Percentiles rank a stretch among this genome's conserved stretches.
Conservation (phyloP, 2,113 vertebrate species). For the Archilochus colubris region DNA sequence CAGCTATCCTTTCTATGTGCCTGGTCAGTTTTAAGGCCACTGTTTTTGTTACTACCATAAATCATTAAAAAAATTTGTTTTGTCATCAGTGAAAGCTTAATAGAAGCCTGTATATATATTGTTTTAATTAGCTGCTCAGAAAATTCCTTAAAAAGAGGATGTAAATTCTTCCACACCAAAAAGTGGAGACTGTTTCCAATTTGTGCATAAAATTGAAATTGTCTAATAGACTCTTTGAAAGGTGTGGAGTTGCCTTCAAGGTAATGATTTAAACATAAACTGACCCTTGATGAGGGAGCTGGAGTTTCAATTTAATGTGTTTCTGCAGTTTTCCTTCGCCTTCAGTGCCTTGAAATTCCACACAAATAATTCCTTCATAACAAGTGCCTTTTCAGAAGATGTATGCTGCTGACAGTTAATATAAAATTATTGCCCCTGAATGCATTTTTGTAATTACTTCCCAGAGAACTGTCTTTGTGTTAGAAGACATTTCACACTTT, state of each 20-base stretch:
- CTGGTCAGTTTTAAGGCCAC: constrained; percentile 60
- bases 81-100: constrained; percentile 71
- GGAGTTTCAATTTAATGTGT: constrained; percentile 55
- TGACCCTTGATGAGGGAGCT: constrained; percentile 79
- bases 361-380: constrained; percentile 81
- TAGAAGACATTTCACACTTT: constrained; percentile 84
- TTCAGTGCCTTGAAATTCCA: constrained; percentile 67
- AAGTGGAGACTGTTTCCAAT: constrained; percentile 44
- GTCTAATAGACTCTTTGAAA: constrained; percentile 64
- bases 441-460: constrained; percentile 85
- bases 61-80: constrained; percentile 72
- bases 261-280: constrained; percentile 79
- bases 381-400: constrained; percentile 82
- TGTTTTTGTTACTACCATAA: constrained; percentile 55
- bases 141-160: constrained; percentile 55
- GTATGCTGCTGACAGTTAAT: constrained; percentile 84
- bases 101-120: constrained; percentile 49
- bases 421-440: constrained; percentile 85
- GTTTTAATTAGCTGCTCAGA: constrained; percentile 68
- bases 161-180: constrained; percentile 59
- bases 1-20: constrained; percentile 57
- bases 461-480: constrained; percentile 85
- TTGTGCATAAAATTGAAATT: constrained; percentile 54
- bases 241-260: constrained; percentile 59
- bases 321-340: constrained; percentile 67